These are phyloP conservation scores for Dermatophagoides farinae DNA, from an alignment of 1,140 invertebrate species.

Conservation along the genomic window DNA sequence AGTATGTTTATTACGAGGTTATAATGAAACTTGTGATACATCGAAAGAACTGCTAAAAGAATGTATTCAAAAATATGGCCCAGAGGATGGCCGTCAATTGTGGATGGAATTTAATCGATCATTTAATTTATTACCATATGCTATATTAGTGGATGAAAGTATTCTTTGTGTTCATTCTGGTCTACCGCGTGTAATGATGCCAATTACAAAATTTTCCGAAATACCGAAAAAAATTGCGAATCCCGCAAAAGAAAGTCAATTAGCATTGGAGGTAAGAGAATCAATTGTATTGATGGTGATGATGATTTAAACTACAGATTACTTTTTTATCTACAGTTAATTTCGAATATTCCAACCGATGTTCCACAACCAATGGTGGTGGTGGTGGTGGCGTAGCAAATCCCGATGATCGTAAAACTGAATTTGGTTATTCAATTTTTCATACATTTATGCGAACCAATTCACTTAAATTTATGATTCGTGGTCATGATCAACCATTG, in stretches of 20 bases:
- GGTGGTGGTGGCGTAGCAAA: neutral
- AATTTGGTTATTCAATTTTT: neutral
- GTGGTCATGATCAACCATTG: conserved; percentile 45
- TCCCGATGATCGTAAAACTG: neutral
- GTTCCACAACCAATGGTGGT: neutral
- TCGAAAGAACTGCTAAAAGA: neutral
- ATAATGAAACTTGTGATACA: neutral
- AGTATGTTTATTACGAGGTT: neutral
- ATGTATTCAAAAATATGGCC: neutral
- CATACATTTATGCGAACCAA: conserved; percentile 37
- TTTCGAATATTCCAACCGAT: neutral
- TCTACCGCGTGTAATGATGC: neutral
- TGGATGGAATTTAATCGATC: neutral
- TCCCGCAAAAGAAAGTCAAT: neutral
- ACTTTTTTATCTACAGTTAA: no score
- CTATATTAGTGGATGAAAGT: neutral
- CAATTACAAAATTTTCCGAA: neutral
- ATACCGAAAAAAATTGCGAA: neutral
- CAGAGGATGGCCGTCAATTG: neutral
- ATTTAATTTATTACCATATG: neutral
- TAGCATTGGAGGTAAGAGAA: neutral
- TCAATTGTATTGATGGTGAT: neutral
- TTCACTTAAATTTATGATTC: conserved; percentile 40
- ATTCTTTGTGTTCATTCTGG: neutral
- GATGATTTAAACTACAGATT: neutral